A percentile compares a stretch with the other conserved stretches of the same genome.
Evolutionary conservation across 92 coral and sea anemone genomes (phyloP).

Genomic region (Blastomussa wellsi): DNA sequence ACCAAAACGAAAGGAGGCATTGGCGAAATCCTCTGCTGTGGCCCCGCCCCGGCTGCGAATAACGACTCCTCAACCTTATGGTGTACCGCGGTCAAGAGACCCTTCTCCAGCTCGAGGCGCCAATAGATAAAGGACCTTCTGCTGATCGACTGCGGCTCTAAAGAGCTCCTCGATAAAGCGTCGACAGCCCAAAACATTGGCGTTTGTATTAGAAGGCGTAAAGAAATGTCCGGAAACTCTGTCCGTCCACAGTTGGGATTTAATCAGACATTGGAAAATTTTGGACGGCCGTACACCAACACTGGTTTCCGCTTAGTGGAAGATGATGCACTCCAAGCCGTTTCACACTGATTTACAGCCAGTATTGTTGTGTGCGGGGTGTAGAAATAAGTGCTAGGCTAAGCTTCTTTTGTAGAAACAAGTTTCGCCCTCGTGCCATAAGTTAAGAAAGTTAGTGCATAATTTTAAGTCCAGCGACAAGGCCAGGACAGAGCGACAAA

Average conservation of each 20-base stretch:
- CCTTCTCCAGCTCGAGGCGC: conserved; percentile 40
- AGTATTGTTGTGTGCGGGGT: background rate
- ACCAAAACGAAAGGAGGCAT: conserved; percentile 14
- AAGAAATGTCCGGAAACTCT: too few relatives aligned
- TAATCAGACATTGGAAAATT: too few relatives aligned
- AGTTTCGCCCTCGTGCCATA: background rate
- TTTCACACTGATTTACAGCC: background rate
- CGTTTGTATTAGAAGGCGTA: too few relatives aligned
- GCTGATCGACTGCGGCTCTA: background rate
- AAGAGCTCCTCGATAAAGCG: too few relatives aligned
- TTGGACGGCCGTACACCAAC: too few relatives aligned
- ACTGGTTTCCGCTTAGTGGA: background rate
- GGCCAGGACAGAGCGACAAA: background rate
- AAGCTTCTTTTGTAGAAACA: background rate
- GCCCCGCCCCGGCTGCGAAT: conserved; percentile 18
- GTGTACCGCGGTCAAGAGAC: conserved; percentile 32
- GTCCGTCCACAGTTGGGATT: too few relatives aligned
- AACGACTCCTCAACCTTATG: conserved; percentile 17
- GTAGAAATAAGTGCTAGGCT: background rate
- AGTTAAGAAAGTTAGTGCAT: background rate
- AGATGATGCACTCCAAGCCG: background rate
- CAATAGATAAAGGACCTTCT: background rate
- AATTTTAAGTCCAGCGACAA: background rate
- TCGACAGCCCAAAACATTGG: too few relatives aligned
- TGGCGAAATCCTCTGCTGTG: conserved; percentile 14